These are phyloP conservation scores for Tenodera sinensis DNA, from an alignment of 2,888 invertebrate genomes.

Conservation along the genomic window DNA sequence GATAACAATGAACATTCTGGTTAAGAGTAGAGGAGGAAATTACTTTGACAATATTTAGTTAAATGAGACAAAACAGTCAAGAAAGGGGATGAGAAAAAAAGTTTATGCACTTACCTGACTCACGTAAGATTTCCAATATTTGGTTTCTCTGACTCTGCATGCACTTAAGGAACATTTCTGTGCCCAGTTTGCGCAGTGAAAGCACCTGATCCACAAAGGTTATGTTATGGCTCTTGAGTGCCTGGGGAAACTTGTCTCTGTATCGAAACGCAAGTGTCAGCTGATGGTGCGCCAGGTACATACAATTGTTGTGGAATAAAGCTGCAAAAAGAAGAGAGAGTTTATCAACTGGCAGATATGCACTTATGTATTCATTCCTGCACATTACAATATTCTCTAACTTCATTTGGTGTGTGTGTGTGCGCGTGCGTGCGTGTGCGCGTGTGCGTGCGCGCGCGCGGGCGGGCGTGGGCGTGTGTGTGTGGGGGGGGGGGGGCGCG, in stretches of 20 bases:
- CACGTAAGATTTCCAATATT: slow-evolving; percentile 69
- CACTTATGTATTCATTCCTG: no score
- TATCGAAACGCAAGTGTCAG: slow-evolving; percentile 65
- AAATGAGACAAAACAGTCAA: not conserved
- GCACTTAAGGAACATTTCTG: slow-evolving; percentile 66
- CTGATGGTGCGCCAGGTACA: slow-evolving; percentile 76
- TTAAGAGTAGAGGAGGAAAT: no score
- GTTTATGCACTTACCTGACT: slow-evolving; percentile 56
- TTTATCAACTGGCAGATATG: not conserved
- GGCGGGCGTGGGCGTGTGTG: no score
- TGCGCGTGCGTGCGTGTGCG: no score
- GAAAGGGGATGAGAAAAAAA: not conserved
- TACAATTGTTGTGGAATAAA: slow-evolving; percentile 87
- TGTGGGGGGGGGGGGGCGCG: no score
- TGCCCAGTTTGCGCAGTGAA: slow-evolving; percentile 63
- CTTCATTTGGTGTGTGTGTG: no score
- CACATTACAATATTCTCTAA: no score
- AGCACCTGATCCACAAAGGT: slow-evolving; percentile 67
- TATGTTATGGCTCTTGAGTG: slow-evolving; percentile 52
- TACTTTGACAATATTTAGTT: no score
- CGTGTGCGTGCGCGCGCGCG: no score
- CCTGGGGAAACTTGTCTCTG: slow-evolving; percentile 56
- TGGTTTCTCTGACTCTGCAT: slow-evolving; percentile 72
- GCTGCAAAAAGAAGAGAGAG: slow-evolving; percentile 50
- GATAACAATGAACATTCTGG: no score